Conservation (phyloP, 1,140 invertebrate genomes). For the Portunus trituberculatus region DNA sequence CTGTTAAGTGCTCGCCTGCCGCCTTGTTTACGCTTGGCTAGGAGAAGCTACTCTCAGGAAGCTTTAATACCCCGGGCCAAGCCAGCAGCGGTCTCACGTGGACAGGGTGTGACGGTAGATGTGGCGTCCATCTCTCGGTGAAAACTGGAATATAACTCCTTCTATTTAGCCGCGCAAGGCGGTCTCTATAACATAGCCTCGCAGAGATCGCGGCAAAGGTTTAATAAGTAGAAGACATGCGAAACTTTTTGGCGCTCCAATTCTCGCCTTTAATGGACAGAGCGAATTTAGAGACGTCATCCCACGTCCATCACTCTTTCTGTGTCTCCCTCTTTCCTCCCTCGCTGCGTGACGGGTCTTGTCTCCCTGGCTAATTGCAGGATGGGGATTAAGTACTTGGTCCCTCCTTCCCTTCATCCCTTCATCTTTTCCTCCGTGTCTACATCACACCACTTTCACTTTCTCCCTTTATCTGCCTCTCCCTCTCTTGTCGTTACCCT, state of each 20-base stretch:
- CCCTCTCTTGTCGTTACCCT: not conserved
- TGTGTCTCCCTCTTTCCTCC: not conserved
- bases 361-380: not conserved
- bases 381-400: not conserved
- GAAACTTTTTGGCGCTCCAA: not conserved
- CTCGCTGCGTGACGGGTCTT: not conserved
- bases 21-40: not conserved
- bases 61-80: too few relatives aligned
- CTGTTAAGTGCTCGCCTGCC: not conserved
- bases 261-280: not conserved
- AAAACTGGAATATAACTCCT: not conserved
- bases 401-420: not conserved
- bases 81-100: too few relatives aligned
- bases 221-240: not conserved
- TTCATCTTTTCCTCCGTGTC: not conserved
- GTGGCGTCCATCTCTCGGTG: not conserved
- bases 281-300: not conserved
- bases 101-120: too few relatives aligned
- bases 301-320: not conserved
- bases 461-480: too few relatives aligned
- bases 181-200: not conserved
- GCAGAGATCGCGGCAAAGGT: not conserved
- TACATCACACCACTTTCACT: not conserved
- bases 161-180: not conserved
- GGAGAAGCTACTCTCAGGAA: not conserved